These are phyloP conservation scores for Anhinga rufa DNA, from an alignment of 2,113 vertebrate genomes.

Conservation along the genomic window DNA sequence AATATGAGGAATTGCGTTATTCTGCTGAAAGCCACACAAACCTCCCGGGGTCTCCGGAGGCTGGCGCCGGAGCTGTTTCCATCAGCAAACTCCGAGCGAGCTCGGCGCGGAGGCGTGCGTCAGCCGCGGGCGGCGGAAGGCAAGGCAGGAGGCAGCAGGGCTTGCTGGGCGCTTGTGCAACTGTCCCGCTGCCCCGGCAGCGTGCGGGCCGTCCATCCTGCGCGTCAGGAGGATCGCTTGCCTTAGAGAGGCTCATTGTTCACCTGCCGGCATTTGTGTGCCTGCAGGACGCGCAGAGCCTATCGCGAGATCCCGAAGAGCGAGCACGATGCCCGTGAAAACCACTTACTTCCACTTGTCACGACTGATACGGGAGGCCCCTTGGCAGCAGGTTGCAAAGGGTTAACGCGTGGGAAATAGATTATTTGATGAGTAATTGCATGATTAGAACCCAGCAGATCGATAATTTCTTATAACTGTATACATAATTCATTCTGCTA, in stretches of 20 bases:
- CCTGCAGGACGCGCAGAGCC: background rate
- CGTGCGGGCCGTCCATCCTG: fast-evolving
- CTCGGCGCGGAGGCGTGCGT: background rate
- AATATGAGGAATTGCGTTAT: slow-evolving; percentile 67
- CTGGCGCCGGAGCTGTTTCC: slow-evolving; percentile 40
- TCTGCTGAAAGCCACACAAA: slow-evolving; percentile 45
- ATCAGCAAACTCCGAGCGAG: background rate
- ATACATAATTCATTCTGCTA: background rate
- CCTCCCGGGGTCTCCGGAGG: background rate
- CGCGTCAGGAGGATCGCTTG: background rate
- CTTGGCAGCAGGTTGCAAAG: background rate
- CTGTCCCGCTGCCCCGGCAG: background rate
- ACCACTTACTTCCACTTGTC: background rate
- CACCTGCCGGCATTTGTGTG: fast-evolving
- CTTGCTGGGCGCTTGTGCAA: fast-evolving
- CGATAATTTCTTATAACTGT: background rate
- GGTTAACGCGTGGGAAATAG: background rate
- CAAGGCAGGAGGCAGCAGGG: background rate
- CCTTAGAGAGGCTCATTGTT: background rate
- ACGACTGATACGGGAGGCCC: fast-evolving
- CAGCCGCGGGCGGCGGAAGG: fast-evolving
- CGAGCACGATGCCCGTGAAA: fast-evolving
- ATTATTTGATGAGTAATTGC: background rate
- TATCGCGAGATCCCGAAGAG: background rate
- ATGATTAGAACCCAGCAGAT: slow-evolving; percentile 1